Evolutionary conservation across 2,888 invertebrate species (phyloP).

Genomic region (Mycogona germanica): DNA sequence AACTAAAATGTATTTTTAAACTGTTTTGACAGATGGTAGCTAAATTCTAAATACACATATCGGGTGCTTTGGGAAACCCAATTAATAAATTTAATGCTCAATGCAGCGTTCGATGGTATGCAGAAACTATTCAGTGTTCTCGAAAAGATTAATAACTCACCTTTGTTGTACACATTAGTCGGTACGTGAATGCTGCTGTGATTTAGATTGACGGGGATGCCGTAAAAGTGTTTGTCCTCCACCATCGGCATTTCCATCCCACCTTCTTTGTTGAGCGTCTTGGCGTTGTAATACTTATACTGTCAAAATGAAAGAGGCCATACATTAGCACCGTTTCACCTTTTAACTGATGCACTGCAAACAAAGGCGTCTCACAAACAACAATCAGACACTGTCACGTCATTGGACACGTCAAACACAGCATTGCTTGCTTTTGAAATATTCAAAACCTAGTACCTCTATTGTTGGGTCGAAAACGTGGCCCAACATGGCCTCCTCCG

Average conservation of each 20-base stretch:
- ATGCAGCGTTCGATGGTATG: too few relatives aligned
- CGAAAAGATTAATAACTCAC: conserved; percentile 41
- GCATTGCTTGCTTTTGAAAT: too few relatives aligned
- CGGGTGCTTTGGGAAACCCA: too few relatives aligned
- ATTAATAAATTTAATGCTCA: too few relatives aligned
- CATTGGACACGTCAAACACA: too few relatives aligned
- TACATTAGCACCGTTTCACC: not conserved
- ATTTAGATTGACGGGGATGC: conserved; percentile 63
- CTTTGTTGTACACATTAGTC: conserved; percentile 78
- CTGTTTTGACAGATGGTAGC: too few relatives aligned
- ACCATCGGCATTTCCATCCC: conserved; percentile 24
- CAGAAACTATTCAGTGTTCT: too few relatives aligned
- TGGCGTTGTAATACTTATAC: conserved; percentile 60
- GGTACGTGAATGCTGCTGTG: conserved; percentile 86
- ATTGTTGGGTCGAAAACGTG: conserved; percentile 41
- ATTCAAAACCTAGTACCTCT: conserved; percentile 19
- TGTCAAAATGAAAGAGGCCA: conserved; percentile 22
- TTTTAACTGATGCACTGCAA: too few relatives aligned
- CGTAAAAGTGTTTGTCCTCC: conserved; percentile 59
- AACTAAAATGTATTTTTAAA: too few relatives aligned
- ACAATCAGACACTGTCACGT: too few relatives aligned
- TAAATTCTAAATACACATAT: too few relatives aligned
- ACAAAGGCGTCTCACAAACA: too few relatives aligned
- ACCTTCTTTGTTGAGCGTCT: conserved; percentile 52
- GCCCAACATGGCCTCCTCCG: conserved; percentile 53